Percentiles rank a stretch among this genome's conserved stretches.
Evolutionary conservation across 1,140 invertebrate genomes (phyloP).

Genomic region (Sycophaga agraensis): DNA sequence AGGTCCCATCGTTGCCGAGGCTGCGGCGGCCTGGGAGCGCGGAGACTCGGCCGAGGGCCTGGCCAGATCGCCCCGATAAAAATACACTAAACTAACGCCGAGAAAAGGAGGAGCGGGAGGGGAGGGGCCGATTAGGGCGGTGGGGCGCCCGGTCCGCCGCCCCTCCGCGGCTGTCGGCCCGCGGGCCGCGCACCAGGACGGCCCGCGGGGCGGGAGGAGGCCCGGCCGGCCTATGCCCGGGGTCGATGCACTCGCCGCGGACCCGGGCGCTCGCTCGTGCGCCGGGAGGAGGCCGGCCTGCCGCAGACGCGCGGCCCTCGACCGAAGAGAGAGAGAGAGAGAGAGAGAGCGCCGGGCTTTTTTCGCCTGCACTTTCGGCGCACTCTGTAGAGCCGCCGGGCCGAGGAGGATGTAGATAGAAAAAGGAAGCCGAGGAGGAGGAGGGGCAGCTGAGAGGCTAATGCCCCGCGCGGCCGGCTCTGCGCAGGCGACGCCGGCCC

Average conservation of each 20-base stretch:
- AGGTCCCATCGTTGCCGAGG: too few species aligned
- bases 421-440: conserved; percentile 19
- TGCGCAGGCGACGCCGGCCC: too few species aligned
- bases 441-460: neutral
- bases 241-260: conserved; percentile 20
- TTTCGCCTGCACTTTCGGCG: too few species aligned
- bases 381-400: too few species aligned
- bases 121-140: conserved; percentile 15
- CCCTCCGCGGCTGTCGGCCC: conserved; percentile 1
- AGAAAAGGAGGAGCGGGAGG: neutral
- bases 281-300: neutral
- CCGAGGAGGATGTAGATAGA: conserved; percentile 22
- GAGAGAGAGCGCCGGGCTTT: neutral
- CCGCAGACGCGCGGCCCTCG: neutral
- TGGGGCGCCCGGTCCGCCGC: neutral
- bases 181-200: too few species aligned
- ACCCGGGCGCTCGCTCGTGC: neutral
- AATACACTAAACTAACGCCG: conserved; percentile 1
- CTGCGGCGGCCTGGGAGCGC: neutral
- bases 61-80: conserved; percentile 9
- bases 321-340: too few species aligned
- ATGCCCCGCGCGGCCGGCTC: too few species aligned
- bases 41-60: neutral
- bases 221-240: conserved; percentile 15
- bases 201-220: conserved; percentile 14